These are phyloP conservation scores for Bombus vancouverensis DNA, from an alignment of 1,140 invertebrate genomes.

Conservation along the genomic window DNA sequence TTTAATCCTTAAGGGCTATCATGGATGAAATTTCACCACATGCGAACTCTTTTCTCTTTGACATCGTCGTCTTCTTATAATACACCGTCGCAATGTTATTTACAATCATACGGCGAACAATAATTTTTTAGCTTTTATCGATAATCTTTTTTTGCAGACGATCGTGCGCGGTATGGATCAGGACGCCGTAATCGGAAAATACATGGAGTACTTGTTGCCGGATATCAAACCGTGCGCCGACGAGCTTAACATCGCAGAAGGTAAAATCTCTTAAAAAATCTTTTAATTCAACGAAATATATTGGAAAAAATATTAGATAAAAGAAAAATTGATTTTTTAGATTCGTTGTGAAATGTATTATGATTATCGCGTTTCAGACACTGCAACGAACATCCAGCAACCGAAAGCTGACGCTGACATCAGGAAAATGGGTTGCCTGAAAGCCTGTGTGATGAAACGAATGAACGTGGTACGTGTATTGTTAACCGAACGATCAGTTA, in stretches of 20 bases:
- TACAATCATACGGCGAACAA: no score
- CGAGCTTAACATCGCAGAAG: not conserved
- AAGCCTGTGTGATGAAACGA: conserved; percentile 49
- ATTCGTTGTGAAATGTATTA: not conserved
- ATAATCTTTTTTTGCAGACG: not conserved
- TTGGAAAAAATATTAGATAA: not conserved
- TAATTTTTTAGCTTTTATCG: not conserved
- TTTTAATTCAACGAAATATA: not conserved
- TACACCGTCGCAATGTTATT: no score
- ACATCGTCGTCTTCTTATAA: no score
- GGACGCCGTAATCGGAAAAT: conserved; percentile 1
- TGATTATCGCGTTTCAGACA: not conserved
- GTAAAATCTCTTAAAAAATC: not conserved
- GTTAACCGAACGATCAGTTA: not conserved
- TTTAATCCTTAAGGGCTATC: no score
- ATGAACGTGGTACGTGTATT: conserved; percentile 5
- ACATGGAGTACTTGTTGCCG: conserved; percentile 41
- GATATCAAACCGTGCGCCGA: conserved; percentile 24
- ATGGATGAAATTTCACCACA: no score
- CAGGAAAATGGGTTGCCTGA: conserved; percentile 19
- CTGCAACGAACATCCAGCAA: conserved; percentile 2
- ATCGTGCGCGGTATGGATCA: conserved; percentile 16
- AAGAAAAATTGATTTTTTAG: not conserved
- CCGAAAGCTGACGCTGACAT: not conserved
- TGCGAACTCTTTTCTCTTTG: no score